Base-by-base conservation (phyloP, 1,140 invertebrate genomes). In the Brachystomella parvula region DNA sequence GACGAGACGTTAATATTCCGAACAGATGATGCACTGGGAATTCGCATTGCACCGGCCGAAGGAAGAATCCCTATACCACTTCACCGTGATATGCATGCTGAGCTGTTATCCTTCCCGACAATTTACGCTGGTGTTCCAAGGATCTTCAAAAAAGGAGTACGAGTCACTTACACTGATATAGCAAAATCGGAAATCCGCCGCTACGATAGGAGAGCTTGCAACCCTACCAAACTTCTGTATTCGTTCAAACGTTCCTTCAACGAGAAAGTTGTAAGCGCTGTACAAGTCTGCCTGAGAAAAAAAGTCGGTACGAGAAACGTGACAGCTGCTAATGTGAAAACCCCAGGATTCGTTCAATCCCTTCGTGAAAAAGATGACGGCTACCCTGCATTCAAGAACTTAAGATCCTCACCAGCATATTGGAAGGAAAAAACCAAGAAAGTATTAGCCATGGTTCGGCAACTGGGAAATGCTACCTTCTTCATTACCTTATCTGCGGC, bases 401-500 rank as follows among this genome's bases (percentile, higher is more conserved):
- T 12, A 6, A 9, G 68, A 39, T 64, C 69, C 29, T 61, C 68
- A n/a, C 59, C 64, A 19, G 39, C 68, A 3, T 71, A 70, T 32
- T 71, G 70, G 70, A 30, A 31, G 21, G 33, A 24, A 33, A 58
- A 31, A 1, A 17, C 24, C 3, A 49, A 56, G 39, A 60, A 72
- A 61, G 29, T 71, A 29, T 35, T 72, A 68, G 71, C 61, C 35
- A 24, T 60, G 28, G 60, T 72, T 29, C 30, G 56, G 21, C 64
- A 63, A 32, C 21, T 70, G 2, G 68, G 65, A 32, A 62, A 29
- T 17, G 17, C 28, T 33, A 35, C 66, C 30, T 67, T 67, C 44
- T 67, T 67, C 29, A 44, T 63, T 19, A 67, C 66, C 15, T 26
- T 67, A 0, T 67, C 66, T n/a, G 65, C 65, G 3, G 61, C 61